Conservation (phyloP, 2,888 invertebrate species). For the Rhagonycha lutea region DNA sequence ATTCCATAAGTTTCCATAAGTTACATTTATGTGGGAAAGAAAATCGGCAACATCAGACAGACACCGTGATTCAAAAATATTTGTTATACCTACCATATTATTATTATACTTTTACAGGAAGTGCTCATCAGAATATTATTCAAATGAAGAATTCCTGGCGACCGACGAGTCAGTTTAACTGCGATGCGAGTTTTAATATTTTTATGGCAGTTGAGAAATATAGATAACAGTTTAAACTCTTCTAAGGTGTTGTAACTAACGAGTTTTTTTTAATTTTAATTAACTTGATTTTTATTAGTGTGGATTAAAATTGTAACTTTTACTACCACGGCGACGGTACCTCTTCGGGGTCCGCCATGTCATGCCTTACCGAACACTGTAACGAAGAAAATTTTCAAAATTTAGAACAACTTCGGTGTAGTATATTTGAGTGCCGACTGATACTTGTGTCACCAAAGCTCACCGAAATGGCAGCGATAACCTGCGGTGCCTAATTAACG, state of each 20-base stretch:
- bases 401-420: not conserved
- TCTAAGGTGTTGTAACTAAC: not conserved
- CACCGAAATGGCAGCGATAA: slow-evolving; percentile 11
- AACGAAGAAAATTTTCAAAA: not conserved
- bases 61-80: no score
- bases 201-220: not conserved
- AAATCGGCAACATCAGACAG: no score
- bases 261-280: not conserved
- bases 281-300: not conserved
- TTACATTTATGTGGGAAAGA: no score
- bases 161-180: not conserved
- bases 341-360: not conserved
- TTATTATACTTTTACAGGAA: no score
- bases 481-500: slow-evolving; percentile 25
- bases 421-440: not conserved
- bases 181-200: not conserved
- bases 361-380: not conserved
- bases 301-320: not conserved
- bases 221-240: not conserved
- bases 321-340: not conserved
- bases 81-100: no score
- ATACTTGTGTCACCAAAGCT: slow-evolving; percentile 11
- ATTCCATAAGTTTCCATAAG: no score
- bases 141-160: not conserved
- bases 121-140: no score